Conservation (phyloP, 2,797 vertebrate genomes). For the Catamblyrhynchus diadema region DNA sequence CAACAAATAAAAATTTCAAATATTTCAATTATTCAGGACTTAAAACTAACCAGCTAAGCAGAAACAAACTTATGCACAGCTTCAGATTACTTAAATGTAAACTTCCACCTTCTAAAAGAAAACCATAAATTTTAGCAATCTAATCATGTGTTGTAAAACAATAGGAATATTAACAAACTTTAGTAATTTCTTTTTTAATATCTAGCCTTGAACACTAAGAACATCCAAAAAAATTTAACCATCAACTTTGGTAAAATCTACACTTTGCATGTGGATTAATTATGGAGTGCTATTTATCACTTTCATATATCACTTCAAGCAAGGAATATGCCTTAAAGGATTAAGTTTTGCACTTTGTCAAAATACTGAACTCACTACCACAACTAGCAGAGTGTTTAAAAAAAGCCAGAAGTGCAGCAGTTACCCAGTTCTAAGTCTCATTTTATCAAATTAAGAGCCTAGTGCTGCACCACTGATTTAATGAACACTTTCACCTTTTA, state of each 20-base stretch:
- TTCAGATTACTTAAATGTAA: neutral
- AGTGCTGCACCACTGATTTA: conserved; percentile 11
- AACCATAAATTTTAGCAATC: neutral
- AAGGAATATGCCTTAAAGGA: neutral
- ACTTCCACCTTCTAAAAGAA: neutral
- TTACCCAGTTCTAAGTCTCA: neutral
- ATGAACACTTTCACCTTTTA: conserved; percentile 1
- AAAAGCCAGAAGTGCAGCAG: neutral
- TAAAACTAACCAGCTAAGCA: neutral
- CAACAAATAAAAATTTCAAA: neutral
- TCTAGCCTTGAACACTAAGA: neutral
- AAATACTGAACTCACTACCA: neutral
- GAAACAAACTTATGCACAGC: neutral
- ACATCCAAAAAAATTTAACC: neutral
- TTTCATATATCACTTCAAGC: neutral
- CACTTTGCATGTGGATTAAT: neutral
- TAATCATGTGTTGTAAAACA: neutral
- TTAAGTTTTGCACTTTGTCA: neutral
- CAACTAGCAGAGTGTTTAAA: neutral
- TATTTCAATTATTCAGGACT: neutral
- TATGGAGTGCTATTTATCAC: neutral
- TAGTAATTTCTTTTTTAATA: neutral
- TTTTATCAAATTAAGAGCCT: conserved; percentile 25
- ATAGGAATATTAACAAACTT: neutral
- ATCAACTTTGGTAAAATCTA: neutral